phyloP scores from a whole-genome alignment of 30 jellyfish, hydroid and myxozoan species.

The Nemopilema nomurai region DNA sequence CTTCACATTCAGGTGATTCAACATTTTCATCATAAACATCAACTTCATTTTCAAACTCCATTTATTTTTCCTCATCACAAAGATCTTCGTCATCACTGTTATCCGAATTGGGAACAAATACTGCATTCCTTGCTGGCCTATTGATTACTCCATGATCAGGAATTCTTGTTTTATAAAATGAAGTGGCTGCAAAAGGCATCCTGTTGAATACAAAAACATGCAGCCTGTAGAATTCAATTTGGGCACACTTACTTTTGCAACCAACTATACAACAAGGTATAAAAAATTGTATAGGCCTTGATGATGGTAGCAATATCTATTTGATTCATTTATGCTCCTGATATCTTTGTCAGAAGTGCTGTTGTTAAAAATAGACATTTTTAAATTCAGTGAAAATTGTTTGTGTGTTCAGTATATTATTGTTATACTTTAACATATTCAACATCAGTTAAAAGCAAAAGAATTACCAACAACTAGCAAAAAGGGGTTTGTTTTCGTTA shows the following conservation, averaged over 20 bases:
- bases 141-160: not conserved
- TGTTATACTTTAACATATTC: no score
- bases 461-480: no score
- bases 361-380: no score
- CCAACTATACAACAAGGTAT: not conserved
- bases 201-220: conserved; percentile 1
- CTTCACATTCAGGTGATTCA: not conserved
- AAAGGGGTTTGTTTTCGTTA: no score
- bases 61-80: not conserved
- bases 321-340: no score
- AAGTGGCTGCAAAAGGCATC: conserved; percentile 2
- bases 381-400: no score
- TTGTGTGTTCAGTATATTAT: no score
- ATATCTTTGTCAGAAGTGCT: no score
- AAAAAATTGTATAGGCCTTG: no score
- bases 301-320: no score
- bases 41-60: conserved; percentile 1
- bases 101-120: conserved; percentile 1
- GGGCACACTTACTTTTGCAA: not conserved
- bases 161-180: not conserved
- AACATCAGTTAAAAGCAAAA: no score
- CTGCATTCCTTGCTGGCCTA: conserved; percentile 4
- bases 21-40: not conserved
- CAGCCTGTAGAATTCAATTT: conserved; percentile 1
- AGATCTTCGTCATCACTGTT: not conserved